These are phyloP conservation scores for Electrona antarctica DNA, from an alignment of 2,113 vertebrate species.

Conservation along the genomic window DNA sequence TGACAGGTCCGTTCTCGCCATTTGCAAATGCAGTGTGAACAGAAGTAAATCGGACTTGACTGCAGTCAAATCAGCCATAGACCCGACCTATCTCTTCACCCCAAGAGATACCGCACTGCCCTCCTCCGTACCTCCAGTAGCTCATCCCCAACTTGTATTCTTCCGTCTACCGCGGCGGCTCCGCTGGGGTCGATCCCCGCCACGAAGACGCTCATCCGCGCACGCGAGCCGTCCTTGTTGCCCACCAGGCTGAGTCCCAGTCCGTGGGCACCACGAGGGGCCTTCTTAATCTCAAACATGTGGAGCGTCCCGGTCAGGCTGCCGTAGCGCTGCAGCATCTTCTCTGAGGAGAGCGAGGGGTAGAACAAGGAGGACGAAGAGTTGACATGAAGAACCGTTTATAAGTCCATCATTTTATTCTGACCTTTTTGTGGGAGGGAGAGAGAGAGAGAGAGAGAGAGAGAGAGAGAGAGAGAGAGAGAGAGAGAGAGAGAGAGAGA, in stretches of 20 bases:
- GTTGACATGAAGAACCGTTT: constrained; percentile 44
- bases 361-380: not conserved
- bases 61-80: no score
- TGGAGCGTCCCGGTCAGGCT: constrained; percentile 87
- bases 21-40: no score
- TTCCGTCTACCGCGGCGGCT: constrained; percentile 89
- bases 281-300: constrained; percentile 93
- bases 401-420: no score
- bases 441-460: no score
- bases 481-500: no score
- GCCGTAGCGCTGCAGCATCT: constrained; percentile 88
- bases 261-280: constrained; percentile 73
- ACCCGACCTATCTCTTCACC: no score
- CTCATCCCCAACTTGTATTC: constrained; percentile 90
- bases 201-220: constrained; percentile 90
- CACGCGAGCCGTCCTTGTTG: constrained; percentile 87
- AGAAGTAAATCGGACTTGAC: no score
- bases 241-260: constrained; percentile 90
- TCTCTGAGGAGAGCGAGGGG: constrained; percentile 76
- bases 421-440: no score
- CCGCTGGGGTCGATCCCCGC: constrained; percentile 89
- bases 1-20: no score
- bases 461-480: no score
- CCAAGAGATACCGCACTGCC: not conserved
- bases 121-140: constrained; percentile 88